Percentiles rank a stretch among this genome's conserved stretches.
These are phyloP conservation scores for Halcyon badia DNA, from an alignment of 2,797 vertebrate species.

Conservation along the genomic window DNA sequence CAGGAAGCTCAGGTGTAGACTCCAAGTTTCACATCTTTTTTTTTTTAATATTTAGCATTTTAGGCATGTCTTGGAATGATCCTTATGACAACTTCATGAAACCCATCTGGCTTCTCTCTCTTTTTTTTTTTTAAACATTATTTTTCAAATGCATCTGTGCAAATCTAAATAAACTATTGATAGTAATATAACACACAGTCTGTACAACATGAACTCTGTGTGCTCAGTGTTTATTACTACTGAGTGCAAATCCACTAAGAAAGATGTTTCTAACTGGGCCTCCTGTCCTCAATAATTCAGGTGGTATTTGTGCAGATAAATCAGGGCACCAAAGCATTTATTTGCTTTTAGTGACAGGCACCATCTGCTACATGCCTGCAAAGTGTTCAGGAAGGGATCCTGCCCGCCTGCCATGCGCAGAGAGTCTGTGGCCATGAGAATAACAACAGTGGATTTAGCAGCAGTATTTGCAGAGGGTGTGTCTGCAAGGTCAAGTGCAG, in stretches of 20 bases:
- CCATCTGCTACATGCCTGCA: slow-evolving; percentile 38
- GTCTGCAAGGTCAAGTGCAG: neutral
- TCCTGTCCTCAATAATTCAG: slow-evolving; percentile 1
- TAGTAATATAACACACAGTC: neutral
- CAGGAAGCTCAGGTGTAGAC: neutral
- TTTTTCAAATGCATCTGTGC: neutral
- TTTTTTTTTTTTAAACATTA: neutral
- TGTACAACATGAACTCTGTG: neutral
- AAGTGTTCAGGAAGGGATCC: neutral
- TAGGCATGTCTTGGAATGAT: neutral
- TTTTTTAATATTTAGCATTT: slow-evolving; percentile 24
- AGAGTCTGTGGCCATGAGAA: neutral
- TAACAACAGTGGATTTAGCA: neutral
- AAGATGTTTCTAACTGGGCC: neutral
- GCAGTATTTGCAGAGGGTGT: neutral
- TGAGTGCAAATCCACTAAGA: neutral
- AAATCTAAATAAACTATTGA: neutral
- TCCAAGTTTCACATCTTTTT: neutral
- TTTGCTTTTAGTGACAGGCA: slow-evolving; percentile 53
- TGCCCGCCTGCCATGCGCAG: neutral
- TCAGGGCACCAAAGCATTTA: slow-evolving; percentile 49
- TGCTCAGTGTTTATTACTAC: neutral
- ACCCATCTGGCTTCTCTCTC: neutral
- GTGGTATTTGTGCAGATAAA: slow-evolving; percentile 19
- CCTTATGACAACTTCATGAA: neutral